Conservation (phyloP, 2,888 invertebrate species). For the Yponomeuta malinellus region DNA sequence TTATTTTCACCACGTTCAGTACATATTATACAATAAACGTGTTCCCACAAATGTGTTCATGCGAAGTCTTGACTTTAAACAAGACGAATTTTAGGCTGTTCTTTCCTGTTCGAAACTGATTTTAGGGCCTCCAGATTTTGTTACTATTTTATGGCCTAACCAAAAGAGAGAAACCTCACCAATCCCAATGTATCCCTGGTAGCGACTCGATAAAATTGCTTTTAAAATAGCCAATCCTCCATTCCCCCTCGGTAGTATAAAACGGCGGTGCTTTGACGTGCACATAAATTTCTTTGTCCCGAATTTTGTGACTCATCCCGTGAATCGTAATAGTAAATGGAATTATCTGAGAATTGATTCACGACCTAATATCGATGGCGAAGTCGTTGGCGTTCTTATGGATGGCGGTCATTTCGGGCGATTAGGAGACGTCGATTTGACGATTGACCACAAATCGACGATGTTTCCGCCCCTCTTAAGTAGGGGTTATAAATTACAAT, state of each 20-base stretch:
- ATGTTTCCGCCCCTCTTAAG: not conserved
- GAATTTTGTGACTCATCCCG: conserved; percentile 25
- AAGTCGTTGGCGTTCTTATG: not conserved
- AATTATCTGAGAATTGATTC: conserved; percentile 27
- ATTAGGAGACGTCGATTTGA: not conserved
- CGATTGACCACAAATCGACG: not conserved
- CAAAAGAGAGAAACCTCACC: not conserved
- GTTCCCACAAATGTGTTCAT: no score
- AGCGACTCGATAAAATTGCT: conserved; percentile 12
- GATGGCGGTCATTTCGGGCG: not conserved
- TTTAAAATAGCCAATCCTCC: conserved; percentile 22
- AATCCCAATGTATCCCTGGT: not conserved
- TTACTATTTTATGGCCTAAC: conserved; percentile 3
- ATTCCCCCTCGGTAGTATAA: conserved; percentile 22
- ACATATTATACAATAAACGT: no score
- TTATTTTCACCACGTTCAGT: no score
- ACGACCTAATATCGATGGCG: conserved; percentile 16
- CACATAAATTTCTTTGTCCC: conserved; percentile 27
- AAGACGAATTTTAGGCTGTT: not conserved
- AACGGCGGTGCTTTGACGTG: conserved; percentile 16
- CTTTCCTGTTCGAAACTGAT: not conserved
- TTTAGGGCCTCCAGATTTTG: not conserved
- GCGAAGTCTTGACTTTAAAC: not conserved
- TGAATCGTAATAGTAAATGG: conserved; percentile 25
- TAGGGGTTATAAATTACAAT: not conserved